Base-by-base conservation (phyloP, 2,888 invertebrate genomes). In the Ormyrus rosae region DNA sequence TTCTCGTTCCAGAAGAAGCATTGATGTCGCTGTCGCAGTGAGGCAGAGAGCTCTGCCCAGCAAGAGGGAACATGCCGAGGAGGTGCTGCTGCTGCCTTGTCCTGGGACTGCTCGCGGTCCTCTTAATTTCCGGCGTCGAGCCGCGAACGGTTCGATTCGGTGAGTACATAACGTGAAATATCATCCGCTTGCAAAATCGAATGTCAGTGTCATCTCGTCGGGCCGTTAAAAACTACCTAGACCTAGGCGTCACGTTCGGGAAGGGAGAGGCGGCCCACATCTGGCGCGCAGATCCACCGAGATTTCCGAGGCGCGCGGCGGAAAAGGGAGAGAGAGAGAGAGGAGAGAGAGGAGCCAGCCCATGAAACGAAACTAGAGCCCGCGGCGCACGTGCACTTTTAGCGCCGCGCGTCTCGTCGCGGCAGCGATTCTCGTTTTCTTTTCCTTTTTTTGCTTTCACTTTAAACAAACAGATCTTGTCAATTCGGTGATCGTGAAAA, bases 281-380 rank as follows among this genome's bases (percentile, higher is more conserved):
- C 82, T 82, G 82, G 80, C 53, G 67, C 73, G 74, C 82, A 82
- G 82, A 78, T 77, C 50, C 19, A 48, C 77, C 64, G 79, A 79
- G 79, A 79, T 82, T 82, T 73, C 13, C 64, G 64, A 46, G 56
- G 9, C 1, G 68, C 9, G 13, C 11, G 56, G 46, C 13, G 55
- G 45, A 10, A 11, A 45, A 68, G 45, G 45, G 53, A 68, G 19
- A 53, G 45, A 19, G 45, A 34, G 55, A 56, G 55, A 13, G n/a
- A 51, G 63, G n/a, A 48, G 51, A 13, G 46, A 48, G 19, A 34
- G 19, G n/a, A 34, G 13, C 48, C 13, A 34, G 56, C 3, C 34
- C 34, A 34, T 34, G 34, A 34, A 34, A 34, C 34, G 34, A 34
- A 34, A 34, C 34, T 34, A 34, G 34, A 34, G 34, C 34, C 34